Conservation (phyloP, 2,113 vertebrate species). For the Thinocorus orbignyianus region DNA sequence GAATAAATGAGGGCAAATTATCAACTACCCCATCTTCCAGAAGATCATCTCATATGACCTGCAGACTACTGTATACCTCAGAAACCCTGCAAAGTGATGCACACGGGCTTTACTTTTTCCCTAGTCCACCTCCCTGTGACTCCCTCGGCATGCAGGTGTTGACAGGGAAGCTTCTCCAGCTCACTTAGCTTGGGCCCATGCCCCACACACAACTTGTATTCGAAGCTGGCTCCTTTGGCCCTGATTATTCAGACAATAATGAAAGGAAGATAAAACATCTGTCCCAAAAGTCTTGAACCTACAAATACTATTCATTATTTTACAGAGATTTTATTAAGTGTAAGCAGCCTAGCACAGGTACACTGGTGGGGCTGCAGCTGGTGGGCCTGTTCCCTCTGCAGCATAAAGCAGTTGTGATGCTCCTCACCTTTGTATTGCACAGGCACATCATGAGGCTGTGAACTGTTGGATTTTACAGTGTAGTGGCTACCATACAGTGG, state of each 20-base stretch:
- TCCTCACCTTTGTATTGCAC: neutral
- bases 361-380: neutral
- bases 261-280: neutral
- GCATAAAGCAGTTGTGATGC: neutral
- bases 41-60: neutral
- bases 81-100: neutral
- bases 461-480: neutral
- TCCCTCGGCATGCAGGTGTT: neutral
- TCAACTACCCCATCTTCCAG: neutral
- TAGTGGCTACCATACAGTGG: neutral
- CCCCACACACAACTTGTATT: neutral
- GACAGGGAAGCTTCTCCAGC: neutral
- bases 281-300: neutral
- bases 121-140: neutral
- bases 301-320: neutral
- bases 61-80: neutral
- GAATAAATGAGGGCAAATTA: neutral
- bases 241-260: neutral
- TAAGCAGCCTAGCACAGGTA: neutral
- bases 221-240: neutral
- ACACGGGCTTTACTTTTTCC: neutral
- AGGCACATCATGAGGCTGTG: fast-evolving
- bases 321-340: neutral
- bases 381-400: neutral
- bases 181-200: neutral